Evolutionary conservation across 2,888 invertebrate genomes (phyloP), one percentile per base, ranked within the genome.

Genomic region (Corythucha ciliata): DNA sequence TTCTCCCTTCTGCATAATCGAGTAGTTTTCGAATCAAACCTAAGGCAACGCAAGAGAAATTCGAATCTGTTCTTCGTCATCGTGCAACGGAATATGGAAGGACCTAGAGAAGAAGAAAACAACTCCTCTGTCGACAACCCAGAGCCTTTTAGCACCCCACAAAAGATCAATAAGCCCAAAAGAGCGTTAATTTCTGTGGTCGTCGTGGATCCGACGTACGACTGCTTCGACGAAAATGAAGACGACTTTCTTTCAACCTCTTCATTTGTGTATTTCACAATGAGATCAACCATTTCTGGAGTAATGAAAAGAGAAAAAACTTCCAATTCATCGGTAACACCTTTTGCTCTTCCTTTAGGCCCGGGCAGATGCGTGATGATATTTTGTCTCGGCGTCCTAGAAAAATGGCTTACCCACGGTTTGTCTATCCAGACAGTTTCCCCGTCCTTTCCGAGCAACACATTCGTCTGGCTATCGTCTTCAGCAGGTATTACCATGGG

Each of bases 31-130:
- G n/a, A n/a, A n/a, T n/a, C n/a, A n/a, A n/a, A n/a, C n/a, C n/a
- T n/a, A n/a, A n/a, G n/a, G n/a, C n/a, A n/a, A n/a, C n/a, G n/a
- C n/a, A n/a, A n/a, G n/a, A n/a, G n/a, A n/a, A n/a, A n/a, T n/a
- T n/a, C n/a, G n/a, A n/a, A n/a, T n/a, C 53, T 47, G 25, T 53
- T 37, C 18, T 25, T 21, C 20, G 27, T 20, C 18, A 47, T 27
- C 10, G 39, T 32, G 20, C 27, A 45, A 7, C 14, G 22, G 21
- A 46, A 52, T 12, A 49, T 21, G 3, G 48, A 4, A 10, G 37
- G 37, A 12, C 37, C 37, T 12, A 12, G 14, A 10, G 14, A n/a
- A 2, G 12, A n/a, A n/a, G 50, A 50, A 12, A 50, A 44, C 34
- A 51, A 12, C 4, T 20, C 24, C n/a, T n/a, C n/a, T n/a, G n/a